These are phyloP conservation scores for Polypedilum vanderplanki DNA, from an alignment of 1,140 invertebrate species.

Conservation along the genomic window DNA sequence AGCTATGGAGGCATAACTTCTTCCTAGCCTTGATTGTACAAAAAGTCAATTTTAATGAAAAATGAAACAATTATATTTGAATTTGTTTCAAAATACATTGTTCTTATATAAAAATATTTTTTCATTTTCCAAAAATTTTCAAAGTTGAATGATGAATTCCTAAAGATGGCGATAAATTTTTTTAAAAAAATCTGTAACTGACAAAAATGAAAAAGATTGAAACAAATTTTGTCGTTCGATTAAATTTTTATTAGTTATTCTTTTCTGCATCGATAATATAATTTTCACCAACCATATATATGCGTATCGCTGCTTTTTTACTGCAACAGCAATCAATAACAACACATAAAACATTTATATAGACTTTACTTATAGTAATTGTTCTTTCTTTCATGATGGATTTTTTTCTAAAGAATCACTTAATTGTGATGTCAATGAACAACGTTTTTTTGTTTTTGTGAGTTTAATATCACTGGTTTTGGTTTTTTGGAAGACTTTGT, in stretches of 20 bases:
- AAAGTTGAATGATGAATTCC: too few species aligned
- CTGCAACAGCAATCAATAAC: neutral
- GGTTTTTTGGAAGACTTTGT: conserved; percentile 11
- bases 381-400: neutral
- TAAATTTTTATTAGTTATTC: conserved; percentile 31
- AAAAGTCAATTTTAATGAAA: too few species aligned
- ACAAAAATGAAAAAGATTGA: neutral
- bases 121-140: too few species aligned
- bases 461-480: neutral
- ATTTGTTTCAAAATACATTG: too few species aligned
- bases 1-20: too few species aligned
- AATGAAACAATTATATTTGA: too few species aligned
- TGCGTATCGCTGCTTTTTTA: conserved; percentile 15
- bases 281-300: conserved; percentile 1
- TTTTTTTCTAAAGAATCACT: neutral
- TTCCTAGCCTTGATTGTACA: too few species aligned
- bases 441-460: neutral
- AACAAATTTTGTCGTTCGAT: conserved; percentile 32
- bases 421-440: neutral
- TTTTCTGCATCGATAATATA: conserved; percentile 30
- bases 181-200: too few species aligned
- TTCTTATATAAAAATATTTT: too few species aligned
- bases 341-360: conserved; percentile 7
- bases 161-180: neutral
- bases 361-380: neutral